Conservation (phyloP, 1,140 invertebrate genomes). For the Plectus sambesii region DNA sequence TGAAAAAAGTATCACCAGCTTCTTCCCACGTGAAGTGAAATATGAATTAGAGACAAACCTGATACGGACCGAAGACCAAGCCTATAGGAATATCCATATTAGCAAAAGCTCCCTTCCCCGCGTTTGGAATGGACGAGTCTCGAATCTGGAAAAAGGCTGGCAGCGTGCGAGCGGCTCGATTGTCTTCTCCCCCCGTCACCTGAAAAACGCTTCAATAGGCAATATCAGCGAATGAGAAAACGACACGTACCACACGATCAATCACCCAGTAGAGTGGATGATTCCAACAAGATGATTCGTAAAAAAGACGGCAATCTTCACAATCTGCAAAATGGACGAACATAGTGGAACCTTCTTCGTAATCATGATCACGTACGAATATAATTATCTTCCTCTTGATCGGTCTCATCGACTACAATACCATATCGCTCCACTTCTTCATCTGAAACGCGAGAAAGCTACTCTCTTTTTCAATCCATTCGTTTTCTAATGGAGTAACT, state of each 20-base stretch:
- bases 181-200: background rate
- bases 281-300: background rate
- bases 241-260: background rate
- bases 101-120: slow-evolving; percentile 7
- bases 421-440: too few species aligned
- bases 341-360: too few species aligned
- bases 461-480: too few species aligned
- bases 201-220: background rate
- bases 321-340: too few species aligned
- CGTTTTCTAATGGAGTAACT: too few species aligned
- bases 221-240: background rate
- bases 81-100: slow-evolving; percentile 7
- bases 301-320: background rate
- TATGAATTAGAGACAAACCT: too few species aligned
- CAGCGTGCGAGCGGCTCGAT: background rate
- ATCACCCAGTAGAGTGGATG: slow-evolving; percentile 4
- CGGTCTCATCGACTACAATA: too few species aligned
- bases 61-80: slow-evolving; percentile 9
- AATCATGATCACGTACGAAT: too few species aligned
- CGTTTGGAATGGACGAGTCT: slow-evolving; percentile 1
- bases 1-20: background rate
- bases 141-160: slow-evolving; percentile 5
- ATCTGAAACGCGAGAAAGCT: too few species aligned
- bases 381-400: too few species aligned
- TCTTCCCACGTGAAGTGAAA: too few species aligned